Conservation (phyloP, 2,113 vertebrate species). For the Trematocara variabile region DNA sequence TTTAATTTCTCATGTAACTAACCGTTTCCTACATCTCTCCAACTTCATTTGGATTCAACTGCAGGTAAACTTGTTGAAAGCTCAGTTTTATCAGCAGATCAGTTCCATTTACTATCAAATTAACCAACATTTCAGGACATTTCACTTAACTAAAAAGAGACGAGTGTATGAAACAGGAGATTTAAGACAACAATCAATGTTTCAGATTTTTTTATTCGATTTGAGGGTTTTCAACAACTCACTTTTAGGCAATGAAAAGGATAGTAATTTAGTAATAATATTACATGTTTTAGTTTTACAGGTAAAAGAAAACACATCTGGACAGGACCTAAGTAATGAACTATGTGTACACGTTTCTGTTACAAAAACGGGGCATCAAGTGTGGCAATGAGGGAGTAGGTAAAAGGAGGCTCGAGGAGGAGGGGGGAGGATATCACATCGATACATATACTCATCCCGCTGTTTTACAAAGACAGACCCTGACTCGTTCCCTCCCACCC, state of each 20-base stretch:
- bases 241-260: conserved; percentile 74
- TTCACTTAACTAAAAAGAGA: not conserved
- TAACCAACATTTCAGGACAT: not conserved
- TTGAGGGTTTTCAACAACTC: conserved; percentile 72
- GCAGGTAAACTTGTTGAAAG: not conserved
- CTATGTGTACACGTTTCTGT: conserved; percentile 72
- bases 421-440: conserved; percentile 53
- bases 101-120: not conserved
- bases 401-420: conserved; percentile 1
- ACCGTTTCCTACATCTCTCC: fast-evolving
- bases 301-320: conserved; percentile 58
- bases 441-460: conserved; percentile 67
- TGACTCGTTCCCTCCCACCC: conserved; percentile 56
- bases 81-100: not conserved
- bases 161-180: not conserved
- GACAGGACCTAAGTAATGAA: conserved; percentile 74
- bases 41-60: not conserved
- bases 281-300: conserved; percentile 79
- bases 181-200: not conserved
- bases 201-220: conserved; percentile 62
- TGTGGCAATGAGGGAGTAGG: conserved; percentile 50
- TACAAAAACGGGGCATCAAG: conserved; percentile 66
- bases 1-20: not conserved
- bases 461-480: conserved; percentile 61
- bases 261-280: conserved; percentile 78